phyloP scores from a whole-genome alignment of 1,140 invertebrate genomes.

The Ceratina australensis region DNA sequence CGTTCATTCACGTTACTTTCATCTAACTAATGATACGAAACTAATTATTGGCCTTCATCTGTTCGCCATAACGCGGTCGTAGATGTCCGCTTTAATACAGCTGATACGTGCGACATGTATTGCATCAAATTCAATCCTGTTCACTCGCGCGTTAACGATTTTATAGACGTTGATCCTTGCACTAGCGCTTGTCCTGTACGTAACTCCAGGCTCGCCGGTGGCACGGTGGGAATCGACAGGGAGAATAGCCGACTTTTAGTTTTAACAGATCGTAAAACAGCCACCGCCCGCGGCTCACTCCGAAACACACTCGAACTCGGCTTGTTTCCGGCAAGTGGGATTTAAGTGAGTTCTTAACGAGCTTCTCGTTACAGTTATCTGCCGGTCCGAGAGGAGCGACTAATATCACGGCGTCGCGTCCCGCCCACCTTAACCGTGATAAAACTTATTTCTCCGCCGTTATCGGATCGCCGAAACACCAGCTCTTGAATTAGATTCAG shows the following conservation, averaged over 20 bases:
- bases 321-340: constrained; percentile 51
- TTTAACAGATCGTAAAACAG: constrained; percentile 30
- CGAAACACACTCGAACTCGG: constrained; percentile 27
- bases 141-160: too few species aligned
- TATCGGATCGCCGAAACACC: constrained; percentile 67
- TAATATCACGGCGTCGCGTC: constrained; percentile 41
- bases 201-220: too few species aligned
- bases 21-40: too few species aligned
- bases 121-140: too few species aligned
- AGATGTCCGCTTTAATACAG: too few species aligned
- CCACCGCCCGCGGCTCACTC: neutral
- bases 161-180: too few species aligned
- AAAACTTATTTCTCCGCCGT: constrained; percentile 41
- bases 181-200: too few species aligned
- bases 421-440: constrained; percentile 44
- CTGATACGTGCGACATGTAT: too few species aligned
- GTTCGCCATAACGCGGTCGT: too few species aligned
- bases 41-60: too few species aligned
- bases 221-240: neutral
- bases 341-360: constrained; percentile 67
- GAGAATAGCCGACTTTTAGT: constrained; percentile 3
- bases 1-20: too few species aligned
- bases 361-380: constrained; percentile 60
- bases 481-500: constrained; percentile 67
- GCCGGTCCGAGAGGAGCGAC: constrained; percentile 31